Evolutionary conservation across 2,113 vertebrate genomes (phyloP), one percentile per base, ranked within the genome.

Genomic region (Eubucco bourcierii): DNA sequence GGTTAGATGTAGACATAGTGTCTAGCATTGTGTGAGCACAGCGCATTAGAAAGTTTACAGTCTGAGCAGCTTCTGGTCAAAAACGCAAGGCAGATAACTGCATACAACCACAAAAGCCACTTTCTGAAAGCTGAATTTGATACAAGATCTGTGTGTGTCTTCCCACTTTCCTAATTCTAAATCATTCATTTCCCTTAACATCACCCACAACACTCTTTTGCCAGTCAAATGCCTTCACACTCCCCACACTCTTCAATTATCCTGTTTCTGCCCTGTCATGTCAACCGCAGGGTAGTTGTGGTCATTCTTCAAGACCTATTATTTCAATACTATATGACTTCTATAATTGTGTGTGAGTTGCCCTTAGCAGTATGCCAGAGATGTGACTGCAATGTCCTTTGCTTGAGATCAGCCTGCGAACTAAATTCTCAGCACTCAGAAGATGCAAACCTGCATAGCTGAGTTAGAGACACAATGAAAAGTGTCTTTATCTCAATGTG

Each of bases 21-120:
- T 53, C 78, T 67, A 41, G 10, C 39, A 31, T 20, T 85, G 37
- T 58, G 21, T 27, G 34, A 83, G 63, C 18, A 60, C 6, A 47
- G 8, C 87, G 19, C 8, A 67, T 28, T 33, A 68, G 20, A 13
- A 66, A 64, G 7, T 14, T 77, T 80, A 67, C 24, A 80, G 55
- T 7, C 9, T 2, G 4, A 92, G 25, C 3, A 64, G 44, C 37
- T 94, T 80, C 58, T 90, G 68, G 41, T 90, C 53, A 67, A 87
- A 91, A 95, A 87, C 52, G 79, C 60, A 89, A 89, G 31, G 33
- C 27, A 74, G 55, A 59, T 66, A 84, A 55, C 33, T 68, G 13
- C 50, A 31, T 31, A 55, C 20, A 81, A 87, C 88, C 86, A 87
- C 72, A 95, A 92, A 94, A 93, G 15, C 71, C 75, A 76, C 81